Evolutionary conservation across 2,113 vertebrate species (phyloP).

Genomic region (Girardinichthys multiradiatus): DNA sequence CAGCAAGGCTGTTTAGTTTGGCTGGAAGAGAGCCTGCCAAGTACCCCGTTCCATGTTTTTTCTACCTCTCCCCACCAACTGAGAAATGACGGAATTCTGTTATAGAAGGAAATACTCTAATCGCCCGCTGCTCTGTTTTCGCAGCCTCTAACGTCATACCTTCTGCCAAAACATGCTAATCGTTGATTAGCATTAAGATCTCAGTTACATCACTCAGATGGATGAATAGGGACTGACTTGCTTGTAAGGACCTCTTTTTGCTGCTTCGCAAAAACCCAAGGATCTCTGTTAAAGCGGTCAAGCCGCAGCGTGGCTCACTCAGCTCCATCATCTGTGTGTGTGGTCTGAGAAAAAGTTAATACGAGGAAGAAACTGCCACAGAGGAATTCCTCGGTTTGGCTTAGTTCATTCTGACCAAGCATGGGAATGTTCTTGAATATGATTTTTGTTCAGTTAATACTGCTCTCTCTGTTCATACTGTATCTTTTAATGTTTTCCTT

Average conservation of each 20-base stretch:
- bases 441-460: slow-evolving; percentile 60
- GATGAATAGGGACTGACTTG: slow-evolving; percentile 33
- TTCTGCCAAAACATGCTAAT: slow-evolving; percentile 37
- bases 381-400: slow-evolving; percentile 61
- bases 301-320: slow-evolving; percentile 19
- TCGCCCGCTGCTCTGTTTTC: slow-evolving; percentile 43
- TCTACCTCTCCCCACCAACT: slow-evolving; percentile 2
- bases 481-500: slow-evolving; percentile 31
- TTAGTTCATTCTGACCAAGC: slow-evolving; percentile 48
- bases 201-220: slow-evolving; percentile 40
- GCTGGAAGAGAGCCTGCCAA: slow-evolving; percentile 39
- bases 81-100: slow-evolving; percentile 36
- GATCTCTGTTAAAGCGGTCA: slow-evolving; percentile 55
- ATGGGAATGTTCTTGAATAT: slow-evolving; percentile 52
- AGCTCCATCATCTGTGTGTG: slow-evolving; percentile 59
- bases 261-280: slow-evolving; percentile 41
- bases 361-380: slow-evolving; percentile 55
- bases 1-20: slow-evolving; percentile 67
- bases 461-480: slow-evolving; percentile 32
- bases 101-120: slow-evolving; percentile 30
- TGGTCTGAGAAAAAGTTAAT: slow-evolving; percentile 61
- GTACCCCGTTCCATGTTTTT: slow-evolving; percentile 28
- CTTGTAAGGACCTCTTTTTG: slow-evolving; percentile 48
- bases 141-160: slow-evolving; percentile 44
- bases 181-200: slow-evolving; percentile 26